Evolutionary conservation across 1,140 invertebrate genomes (phyloP).

Genomic region (Berghia stephanieae): DNA sequence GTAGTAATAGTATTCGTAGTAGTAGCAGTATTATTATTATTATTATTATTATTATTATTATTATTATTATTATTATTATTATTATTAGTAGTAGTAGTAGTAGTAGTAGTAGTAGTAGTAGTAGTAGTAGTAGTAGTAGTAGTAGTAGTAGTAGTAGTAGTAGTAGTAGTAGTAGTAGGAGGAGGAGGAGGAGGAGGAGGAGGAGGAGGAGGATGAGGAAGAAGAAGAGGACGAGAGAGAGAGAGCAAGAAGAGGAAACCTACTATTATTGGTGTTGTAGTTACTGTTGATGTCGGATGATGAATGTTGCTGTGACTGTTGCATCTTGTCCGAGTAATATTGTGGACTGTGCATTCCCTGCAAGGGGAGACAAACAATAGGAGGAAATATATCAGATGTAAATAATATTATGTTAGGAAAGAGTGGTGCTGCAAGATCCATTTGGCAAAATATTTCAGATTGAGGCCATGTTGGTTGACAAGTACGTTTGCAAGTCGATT

Average conservation of each 20-base stretch:
- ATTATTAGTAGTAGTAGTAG: neutral
- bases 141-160: too few species aligned
- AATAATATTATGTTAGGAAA: too few species aligned
- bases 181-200: neutral
- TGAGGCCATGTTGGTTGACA: too few species aligned
- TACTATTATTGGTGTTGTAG: constrained; percentile 32
- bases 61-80: neutral
- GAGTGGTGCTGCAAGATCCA: too few species aligned
- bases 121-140: too few species aligned
- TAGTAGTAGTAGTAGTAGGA: neutral
- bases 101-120: neutral
- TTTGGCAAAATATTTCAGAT: too few species aligned
- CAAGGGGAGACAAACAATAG: constrained; percentile 5
- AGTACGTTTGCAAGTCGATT: too few species aligned
- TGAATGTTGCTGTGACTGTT: too few species aligned
- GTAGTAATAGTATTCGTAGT: neutral
- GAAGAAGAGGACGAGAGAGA: neutral
- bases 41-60: constrained; percentile 6
- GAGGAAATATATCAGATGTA: too few species aligned
- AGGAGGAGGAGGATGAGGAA: neutral
- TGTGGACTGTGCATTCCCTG: constrained; percentile 41
- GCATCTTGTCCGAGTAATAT: constrained; percentile 37
- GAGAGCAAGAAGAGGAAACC: neutral
- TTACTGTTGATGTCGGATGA: constrained; percentile 30
- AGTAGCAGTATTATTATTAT: neutral